phyloP scores from a whole-genome alignment of 2,888 invertebrate species.

The Pherbina coryleti region DNA sequence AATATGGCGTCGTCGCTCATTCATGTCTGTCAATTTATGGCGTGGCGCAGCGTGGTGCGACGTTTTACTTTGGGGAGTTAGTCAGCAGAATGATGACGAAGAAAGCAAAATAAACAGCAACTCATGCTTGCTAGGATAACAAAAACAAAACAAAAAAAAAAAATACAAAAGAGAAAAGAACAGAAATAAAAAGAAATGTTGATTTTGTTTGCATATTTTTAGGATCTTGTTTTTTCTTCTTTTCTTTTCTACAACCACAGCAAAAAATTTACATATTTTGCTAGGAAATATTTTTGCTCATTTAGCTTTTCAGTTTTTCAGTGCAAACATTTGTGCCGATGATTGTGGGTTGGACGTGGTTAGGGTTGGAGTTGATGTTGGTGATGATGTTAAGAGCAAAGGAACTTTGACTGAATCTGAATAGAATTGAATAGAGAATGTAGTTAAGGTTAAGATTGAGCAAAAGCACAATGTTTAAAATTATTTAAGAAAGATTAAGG shows the following conservation, averaged over 20 bases:
- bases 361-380: neutral
- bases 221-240: neutral
- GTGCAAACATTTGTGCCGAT: neutral
- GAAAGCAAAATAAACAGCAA: conserved; percentile 9
- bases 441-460: neutral
- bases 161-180: no score
- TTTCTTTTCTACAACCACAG: neutral
- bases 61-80: no score
- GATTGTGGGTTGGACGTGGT: neutral
- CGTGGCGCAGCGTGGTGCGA: neutral
- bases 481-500: neutral
- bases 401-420: neutral
- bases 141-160: no score
- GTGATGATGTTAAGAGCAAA: neutral
- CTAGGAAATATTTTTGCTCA: conserved; percentile 28
- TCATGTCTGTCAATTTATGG: conserved; percentile 26
- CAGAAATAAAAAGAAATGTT: neutral
- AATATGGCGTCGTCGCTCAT: conserved; percentile 26
- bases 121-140: neutral
- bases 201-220: conserved; percentile 16
- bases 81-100: neutral
- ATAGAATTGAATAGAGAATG: neutral
- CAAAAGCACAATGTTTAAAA: neutral
- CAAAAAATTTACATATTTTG: conserved; percentile 34
- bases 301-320: conserved; percentile 24